Conservation (phyloP, 1,140 invertebrate species). For the Drosophila rufa region DNA sequence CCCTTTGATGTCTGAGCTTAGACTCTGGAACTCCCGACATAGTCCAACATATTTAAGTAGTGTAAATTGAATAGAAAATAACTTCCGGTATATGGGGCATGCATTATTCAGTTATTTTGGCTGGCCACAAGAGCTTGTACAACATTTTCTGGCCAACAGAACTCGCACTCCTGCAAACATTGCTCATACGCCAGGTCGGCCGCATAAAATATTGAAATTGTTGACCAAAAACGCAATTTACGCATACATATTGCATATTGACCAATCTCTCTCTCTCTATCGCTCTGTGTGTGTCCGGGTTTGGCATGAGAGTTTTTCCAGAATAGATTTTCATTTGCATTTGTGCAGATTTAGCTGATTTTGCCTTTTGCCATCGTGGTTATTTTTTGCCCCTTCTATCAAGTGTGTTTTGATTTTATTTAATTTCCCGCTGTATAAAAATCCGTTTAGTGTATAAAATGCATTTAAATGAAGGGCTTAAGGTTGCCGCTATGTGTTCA, state of each 20-base stretch:
- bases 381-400: conserved; percentile 13
- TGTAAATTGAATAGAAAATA: conserved; percentile 54
- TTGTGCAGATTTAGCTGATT: conserved; percentile 40
- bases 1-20: conserved; percentile 13
- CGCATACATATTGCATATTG: conserved; percentile 48
- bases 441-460: conserved; percentile 6
- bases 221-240: conserved; percentile 55
- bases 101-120: conserved; percentile 42
- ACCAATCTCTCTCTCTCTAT: background rate
- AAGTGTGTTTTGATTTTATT: conserved; percentile 27
- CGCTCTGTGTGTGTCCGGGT: background rate
- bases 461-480: conserved; percentile 35
- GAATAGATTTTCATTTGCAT: conserved; percentile 48
- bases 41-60: conserved; percentile 41
- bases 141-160: conserved; percentile 14
- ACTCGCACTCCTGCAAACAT: conserved; percentile 1
- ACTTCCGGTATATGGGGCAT: conserved; percentile 32
- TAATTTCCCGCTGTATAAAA: conserved; percentile 13
- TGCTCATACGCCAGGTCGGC: conserved; percentile 48
- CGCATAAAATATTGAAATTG: conserved; percentile 59
- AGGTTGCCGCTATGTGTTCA: background rate
- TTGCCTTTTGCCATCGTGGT: conserved; percentile 8
- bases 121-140: conserved; percentile 17
- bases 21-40: background rate
- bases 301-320: conserved; percentile 7